These are phyloP conservation scores for Climacteris rufus DNA, from an alignment of 2,113 vertebrate species.

Conservation along the genomic window DNA sequence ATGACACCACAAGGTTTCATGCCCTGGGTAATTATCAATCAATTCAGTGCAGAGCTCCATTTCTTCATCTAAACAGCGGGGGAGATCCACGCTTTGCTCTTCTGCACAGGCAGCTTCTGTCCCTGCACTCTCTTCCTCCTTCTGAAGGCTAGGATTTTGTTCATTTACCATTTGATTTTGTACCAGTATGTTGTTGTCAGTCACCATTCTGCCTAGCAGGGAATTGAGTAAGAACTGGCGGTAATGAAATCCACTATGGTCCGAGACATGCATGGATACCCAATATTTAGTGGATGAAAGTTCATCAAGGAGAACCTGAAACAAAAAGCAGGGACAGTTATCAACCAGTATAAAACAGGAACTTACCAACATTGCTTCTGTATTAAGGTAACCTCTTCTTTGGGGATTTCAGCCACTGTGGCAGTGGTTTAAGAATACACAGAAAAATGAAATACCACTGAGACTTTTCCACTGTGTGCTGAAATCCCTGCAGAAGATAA, in stretches of 20 bases:
- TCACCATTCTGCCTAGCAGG: slow-evolving; percentile 73
- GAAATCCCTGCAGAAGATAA: background rate
- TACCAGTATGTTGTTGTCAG: slow-evolving; percentile 25
- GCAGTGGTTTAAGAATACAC: background rate
- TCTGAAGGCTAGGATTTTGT: slow-evolving; percentile 59
- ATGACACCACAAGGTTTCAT: slow-evolving; percentile 97
- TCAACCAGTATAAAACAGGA: background rate
- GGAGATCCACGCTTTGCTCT: slow-evolving; percentile 53
- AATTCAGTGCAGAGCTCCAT: slow-evolving; percentile 89
- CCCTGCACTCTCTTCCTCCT: slow-evolving; percentile 63
- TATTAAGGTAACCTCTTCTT: background rate
- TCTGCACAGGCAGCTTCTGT: slow-evolving; percentile 54
- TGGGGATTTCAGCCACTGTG: background rate
- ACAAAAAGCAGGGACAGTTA: background rate
- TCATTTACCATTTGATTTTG: slow-evolving; percentile 47
- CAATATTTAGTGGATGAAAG: slow-evolving; percentile 88
- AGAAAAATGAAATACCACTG: background rate
- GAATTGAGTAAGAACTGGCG: slow-evolving; percentile 93
- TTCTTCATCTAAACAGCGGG: slow-evolving; percentile 81
- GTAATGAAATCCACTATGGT: slow-evolving; percentile 98
- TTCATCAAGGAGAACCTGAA: slow-evolving; percentile 89
- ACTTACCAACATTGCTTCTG: background rate
- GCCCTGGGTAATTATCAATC: slow-evolving; percentile 91
- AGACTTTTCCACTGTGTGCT: background rate
- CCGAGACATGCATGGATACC: slow-evolving; percentile 94